A percentile compares a stretch with the other conserved stretches of the same genome.
Evolutionary conservation across 2,797 vertebrate genomes (phyloP).

Genomic region (Dromococcyx pavoninus): DNA sequence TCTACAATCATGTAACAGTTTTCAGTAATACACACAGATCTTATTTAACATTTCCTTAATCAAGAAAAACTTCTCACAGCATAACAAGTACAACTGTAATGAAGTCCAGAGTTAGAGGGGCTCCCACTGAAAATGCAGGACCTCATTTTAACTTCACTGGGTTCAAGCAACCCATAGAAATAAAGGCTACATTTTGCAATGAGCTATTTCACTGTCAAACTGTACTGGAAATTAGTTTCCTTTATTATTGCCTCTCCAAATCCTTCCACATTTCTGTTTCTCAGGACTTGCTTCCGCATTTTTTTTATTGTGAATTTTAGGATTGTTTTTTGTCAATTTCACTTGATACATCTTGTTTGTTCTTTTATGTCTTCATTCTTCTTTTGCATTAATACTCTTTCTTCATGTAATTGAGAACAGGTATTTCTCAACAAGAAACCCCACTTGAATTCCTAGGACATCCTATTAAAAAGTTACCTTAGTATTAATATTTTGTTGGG

Average conservation of each 20-base stretch:
- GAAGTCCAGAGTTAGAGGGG: not conserved
- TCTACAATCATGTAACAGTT: fast-evolving
- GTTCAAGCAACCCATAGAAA: not conserved
- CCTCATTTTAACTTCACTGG: not conserved
- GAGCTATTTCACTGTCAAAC: not conserved
- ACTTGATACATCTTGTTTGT: not conserved
- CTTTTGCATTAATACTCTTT: not conserved
- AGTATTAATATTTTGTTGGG: not conserved
- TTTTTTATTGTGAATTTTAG: not conserved
- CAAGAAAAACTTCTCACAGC: not conserved
- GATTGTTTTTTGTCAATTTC: not conserved
- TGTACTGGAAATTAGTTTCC: not conserved
- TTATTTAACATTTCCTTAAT: not conserved
- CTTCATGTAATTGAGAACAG: not conserved
- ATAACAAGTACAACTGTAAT: not conserved
- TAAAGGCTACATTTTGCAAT: not conserved
- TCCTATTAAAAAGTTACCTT: not conserved
- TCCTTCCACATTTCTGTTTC: not conserved
- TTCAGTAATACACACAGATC: not conserved
- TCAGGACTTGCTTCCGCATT: not conserved
- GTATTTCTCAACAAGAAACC: not conserved
- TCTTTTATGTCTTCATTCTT: not conserved
- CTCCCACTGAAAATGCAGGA: not conserved
- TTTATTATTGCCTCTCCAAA: not conserved
- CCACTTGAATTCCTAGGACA: not conserved